Conservation (phyloP, 2,888 invertebrate genomes). For the Hirtodrosophila duncani region DNA sequence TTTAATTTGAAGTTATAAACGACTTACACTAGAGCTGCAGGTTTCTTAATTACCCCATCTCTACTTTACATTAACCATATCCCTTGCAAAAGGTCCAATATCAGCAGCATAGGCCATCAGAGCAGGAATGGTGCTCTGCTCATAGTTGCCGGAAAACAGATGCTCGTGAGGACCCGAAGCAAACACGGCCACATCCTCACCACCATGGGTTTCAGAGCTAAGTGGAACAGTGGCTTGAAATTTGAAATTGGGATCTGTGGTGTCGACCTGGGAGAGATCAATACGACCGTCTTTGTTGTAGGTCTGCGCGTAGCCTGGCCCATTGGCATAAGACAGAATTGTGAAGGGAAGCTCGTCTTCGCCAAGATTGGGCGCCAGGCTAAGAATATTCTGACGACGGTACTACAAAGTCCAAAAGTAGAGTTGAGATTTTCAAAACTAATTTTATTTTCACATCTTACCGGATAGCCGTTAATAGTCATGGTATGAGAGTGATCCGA, state of each 20-base stretch:
- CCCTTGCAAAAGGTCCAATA: conserved; percentile 80
- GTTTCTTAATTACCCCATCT: conserved; percentile 25
- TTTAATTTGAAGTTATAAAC: too few species aligned
- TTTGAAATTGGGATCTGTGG: conserved; percentile 52
- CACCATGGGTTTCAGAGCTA: conserved; percentile 84
- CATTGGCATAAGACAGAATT: conserved; percentile 86
- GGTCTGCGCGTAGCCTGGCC: conserved; percentile 81
- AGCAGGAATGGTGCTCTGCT: conserved; percentile 88
- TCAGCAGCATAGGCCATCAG: conserved; percentile 85
- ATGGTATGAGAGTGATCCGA: conserved; percentile 90
- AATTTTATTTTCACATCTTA: not conserved
- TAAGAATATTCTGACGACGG: conserved; percentile 78
- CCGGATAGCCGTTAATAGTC: conserved; percentile 84
- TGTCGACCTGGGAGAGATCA: conserved; percentile 55
- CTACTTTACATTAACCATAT: conserved; percentile 30
- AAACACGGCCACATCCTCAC: conserved; percentile 88
- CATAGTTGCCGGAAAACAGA: conserved; percentile 86
- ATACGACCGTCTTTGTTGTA: conserved; percentile 49
- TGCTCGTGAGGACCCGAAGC: conserved; percentile 88
- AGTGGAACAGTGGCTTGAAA: conserved; percentile 83
- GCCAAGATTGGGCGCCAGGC: conserved; percentile 79
- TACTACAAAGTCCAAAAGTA: conserved; percentile 26
- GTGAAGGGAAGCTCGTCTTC: conserved; percentile 83
- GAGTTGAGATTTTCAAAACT: not conserved
- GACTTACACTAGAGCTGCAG: too few species aligned